These are phyloP conservation scores for Hyperopisus bebe DNA, from an alignment of 2,113 vertebrate genomes.

Conservation along the genomic window DNA sequence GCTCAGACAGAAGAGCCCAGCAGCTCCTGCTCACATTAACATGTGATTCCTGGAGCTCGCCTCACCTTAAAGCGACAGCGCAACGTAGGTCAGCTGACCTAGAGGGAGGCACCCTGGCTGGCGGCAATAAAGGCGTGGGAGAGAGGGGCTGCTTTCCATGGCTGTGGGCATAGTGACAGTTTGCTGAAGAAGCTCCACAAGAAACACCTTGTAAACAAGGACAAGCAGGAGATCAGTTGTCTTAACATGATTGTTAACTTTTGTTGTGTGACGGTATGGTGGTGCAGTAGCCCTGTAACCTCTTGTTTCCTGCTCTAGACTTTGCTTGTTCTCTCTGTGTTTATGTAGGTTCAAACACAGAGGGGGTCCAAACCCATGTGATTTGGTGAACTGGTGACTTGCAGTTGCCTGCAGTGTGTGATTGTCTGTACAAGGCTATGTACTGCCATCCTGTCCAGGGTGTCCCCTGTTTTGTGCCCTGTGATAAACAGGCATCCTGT, in stretches of 20 bases:
- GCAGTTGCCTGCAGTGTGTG: background rate
- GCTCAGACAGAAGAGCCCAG: background rate
- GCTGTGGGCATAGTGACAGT: background rate
- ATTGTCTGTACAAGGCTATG: background rate
- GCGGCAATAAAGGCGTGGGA: background rate
- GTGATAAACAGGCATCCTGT: too few species aligned
- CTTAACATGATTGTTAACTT: background rate
- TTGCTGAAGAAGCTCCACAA: background rate
- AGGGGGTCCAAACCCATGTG: background rate
- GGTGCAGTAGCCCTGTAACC: background rate
- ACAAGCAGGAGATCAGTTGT: background rate
- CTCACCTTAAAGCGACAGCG: background rate
- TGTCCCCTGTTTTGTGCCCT: background rate
- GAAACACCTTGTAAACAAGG: slow-evolving; percentile 2
- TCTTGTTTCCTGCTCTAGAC: background rate
- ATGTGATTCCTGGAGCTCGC: background rate
- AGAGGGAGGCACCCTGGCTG: background rate
- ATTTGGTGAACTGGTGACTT: background rate
- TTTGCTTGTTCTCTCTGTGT: background rate
- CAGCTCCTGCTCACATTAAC: background rate
- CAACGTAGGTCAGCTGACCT: background rate
- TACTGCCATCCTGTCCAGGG: background rate
- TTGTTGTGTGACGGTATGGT: background rate
- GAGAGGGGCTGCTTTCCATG: background rate
- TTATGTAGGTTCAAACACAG: background rate